Percentiles rank a stretch among this genome's conserved stretches.
phyloP scores from a whole-genome alignment of 2,888 invertebrate genomes.

The Nomada lathburiana region DNA sequence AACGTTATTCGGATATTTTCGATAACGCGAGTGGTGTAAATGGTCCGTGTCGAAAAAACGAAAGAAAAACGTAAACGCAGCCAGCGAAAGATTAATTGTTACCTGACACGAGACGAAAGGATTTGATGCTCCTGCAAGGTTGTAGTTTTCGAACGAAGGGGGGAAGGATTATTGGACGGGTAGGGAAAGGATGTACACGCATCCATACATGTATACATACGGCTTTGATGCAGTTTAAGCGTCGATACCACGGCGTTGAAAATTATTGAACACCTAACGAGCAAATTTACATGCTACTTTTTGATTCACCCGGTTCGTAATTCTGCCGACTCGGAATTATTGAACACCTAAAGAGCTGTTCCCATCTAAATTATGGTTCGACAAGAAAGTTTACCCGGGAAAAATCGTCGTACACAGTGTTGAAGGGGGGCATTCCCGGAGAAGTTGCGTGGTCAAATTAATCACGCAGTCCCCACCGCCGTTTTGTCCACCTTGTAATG shows the following conservation, averaged over 20 bases:
- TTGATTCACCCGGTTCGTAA: slow-evolving; percentile 25
- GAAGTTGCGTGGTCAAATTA: slow-evolving; percentile 24
- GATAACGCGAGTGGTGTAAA: too few relatives aligned
- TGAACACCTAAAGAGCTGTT: slow-evolving; percentile 17
- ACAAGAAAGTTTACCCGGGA: background rate
- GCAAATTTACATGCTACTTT: slow-evolving; percentile 28
- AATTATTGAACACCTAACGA: slow-evolving; percentile 34
- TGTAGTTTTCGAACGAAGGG: background rate
- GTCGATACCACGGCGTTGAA: background rate
- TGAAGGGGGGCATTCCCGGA: background rate
- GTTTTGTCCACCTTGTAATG: background rate
- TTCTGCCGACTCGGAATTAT: slow-evolving; percentile 17
- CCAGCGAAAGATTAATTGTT: background rate
- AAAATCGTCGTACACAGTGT: slow-evolving; percentile 5
- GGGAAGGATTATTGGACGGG: slow-evolving; percentile 2
- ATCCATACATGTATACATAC: background rate
- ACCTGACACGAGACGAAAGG: background rate
- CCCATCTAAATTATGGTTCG: slow-evolving; percentile 20
- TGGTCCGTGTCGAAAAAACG: too few relatives aligned
- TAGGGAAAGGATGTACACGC: background rate
- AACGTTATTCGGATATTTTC: too few relatives aligned
- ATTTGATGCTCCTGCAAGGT: background rate
- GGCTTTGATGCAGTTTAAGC: slow-evolving; percentile 17
- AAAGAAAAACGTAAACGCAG: too few relatives aligned
- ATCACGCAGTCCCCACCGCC: slow-evolving; percentile 10